Conservation (phyloP, 2,113 vertebrate species). For the Condylura cristata region DNA sequence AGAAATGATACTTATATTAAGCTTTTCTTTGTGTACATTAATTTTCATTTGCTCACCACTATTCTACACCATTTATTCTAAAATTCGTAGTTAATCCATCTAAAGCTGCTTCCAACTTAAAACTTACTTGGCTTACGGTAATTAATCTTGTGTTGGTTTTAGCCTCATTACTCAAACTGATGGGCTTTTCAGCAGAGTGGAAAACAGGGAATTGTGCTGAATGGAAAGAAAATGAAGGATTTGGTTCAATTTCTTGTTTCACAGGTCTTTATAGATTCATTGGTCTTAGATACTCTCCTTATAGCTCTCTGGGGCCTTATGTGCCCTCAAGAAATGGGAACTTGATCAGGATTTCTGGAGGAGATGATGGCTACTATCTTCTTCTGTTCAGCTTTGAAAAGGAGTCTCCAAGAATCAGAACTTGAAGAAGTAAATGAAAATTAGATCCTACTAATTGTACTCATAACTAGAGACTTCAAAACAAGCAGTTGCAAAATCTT, state of each 20-base stretch:
- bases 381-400: neutral
- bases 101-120: slow-evolving; percentile 49
- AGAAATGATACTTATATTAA: neutral
- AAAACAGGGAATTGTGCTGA: slow-evolving; percentile 63
- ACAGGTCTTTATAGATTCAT: neutral
- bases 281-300: neutral
- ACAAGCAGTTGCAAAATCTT: neutral
- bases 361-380: neutral
- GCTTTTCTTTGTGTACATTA: neutral
- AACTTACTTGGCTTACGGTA: slow-evolving; percentile 54
- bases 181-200: slow-evolving; percentile 40
- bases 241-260: slow-evolving; percentile 52
- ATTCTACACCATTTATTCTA: neutral
- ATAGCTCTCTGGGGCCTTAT: neutral
- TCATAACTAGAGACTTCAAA: neutral
- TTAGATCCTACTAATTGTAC: neutral
- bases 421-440: neutral
- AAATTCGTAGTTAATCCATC: slow-evolving; percentile 64
- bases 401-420: accelerated
- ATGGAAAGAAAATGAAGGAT: slow-evolving; percentile 61
- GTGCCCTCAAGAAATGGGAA: neutral
- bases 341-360: neutral
- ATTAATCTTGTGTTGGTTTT: slow-evolving; percentile 71
- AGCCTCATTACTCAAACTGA: slow-evolving; percentile 73
- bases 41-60: neutral